Evolutionary conservation across 2,888 invertebrate species (phyloP), one percentile per base, ranked within the genome.

Genomic region (Noctuana brunneofusca): DNA sequence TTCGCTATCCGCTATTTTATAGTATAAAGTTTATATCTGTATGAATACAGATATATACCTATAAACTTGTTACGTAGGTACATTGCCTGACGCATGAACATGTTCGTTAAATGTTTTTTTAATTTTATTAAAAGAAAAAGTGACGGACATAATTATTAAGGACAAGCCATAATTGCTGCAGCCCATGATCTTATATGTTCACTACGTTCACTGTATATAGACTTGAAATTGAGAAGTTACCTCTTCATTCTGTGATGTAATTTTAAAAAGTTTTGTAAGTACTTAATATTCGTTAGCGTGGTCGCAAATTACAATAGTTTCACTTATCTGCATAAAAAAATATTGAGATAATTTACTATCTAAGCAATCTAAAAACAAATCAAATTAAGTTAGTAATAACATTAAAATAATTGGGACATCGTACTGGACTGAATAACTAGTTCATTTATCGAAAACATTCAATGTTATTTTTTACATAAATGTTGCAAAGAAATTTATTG

Each of bases 71-170:
- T 6, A 27, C 5, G 8, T 6, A 3, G 27, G 4, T 27, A 35
- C 35, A 35, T 9, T 35, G n/a, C 35, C 11, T 35, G 35, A 12
- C n/a, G 35, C 9, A 2, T 35, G 35, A 46, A 20, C 8, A 5
- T 20, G 46, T 20, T 46, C 24, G n/a, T 49, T 1, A 38, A 3
- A n/a, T 50, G 22, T 22, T 8, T 43, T 20, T 24, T 24, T 27
- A 14, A 27, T 55, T 43, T 55, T 30, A 22, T 18, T 32, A 52
- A 52, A 16, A 22, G 16, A 14, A 38, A 12, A 38, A 35, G 35
- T 54, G 54, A 60, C 27, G 55, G 62, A 32, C 58, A 58, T 38
- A 24, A 24, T 50, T 50, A 58, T 58, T 58, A 52, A 58, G 58
- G 58, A 14, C 49, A 24, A 38, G 38, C n/a, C 48, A 46, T 54